These are phyloP conservation scores for Brienomyrus longianalis DNA, from an alignment of 2,113 vertebrate genomes.

Conservation along the genomic window DNA sequence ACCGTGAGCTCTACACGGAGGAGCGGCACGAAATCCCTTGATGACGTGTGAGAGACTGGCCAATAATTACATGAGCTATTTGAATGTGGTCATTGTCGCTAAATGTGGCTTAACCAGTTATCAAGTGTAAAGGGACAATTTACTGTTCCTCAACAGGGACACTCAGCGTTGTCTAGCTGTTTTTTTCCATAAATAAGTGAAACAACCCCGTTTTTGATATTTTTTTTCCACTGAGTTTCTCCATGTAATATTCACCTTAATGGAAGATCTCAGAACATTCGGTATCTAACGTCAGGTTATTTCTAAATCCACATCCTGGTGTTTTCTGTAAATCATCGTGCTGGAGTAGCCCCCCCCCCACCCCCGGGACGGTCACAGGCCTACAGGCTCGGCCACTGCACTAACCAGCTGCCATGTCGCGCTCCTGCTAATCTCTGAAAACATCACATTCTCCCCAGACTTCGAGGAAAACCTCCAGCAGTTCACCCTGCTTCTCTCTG, in stretches of 20 bases:
- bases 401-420: not conserved
- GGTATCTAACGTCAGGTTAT: not conserved
- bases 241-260: not conserved
- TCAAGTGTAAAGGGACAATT: not conserved
- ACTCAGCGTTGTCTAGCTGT: not conserved
- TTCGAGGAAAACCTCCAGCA: not conserved
- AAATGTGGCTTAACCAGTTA: not conserved
- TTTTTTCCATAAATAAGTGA: not conserved
- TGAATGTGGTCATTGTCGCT: not conserved
- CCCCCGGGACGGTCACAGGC: not conserved
- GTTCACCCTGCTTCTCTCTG: not conserved
- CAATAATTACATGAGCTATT: not conserved
- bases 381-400: not conserved
- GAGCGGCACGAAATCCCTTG: not conserved
- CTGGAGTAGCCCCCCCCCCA: not conserved
- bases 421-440: not conserved
- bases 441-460: not conserved
- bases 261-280: not conserved
- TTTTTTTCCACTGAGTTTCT: not conserved
- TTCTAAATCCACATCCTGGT: not conserved
- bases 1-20: not conserved
- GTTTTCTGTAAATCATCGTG: not conserved
- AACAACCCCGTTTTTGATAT: not conserved
- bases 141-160: not conserved
- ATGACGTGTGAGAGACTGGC: not conserved